phyloP scores from a whole-genome alignment of 2,113 vertebrate species.

The Melanocharis versteri region DNA sequence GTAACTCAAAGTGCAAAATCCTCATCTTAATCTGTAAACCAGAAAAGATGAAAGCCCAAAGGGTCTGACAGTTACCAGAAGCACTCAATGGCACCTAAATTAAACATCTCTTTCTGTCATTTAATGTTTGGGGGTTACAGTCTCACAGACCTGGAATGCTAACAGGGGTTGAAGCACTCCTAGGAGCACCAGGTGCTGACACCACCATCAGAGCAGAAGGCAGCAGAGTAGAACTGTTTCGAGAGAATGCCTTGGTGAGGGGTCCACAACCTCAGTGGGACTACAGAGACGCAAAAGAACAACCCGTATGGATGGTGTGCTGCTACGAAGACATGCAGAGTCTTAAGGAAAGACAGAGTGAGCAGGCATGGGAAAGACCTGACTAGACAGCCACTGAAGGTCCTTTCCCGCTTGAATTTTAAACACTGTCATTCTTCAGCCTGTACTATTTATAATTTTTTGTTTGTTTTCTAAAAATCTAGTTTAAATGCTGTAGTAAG shows the following conservation, averaged over 20 bases:
- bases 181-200: neutral
- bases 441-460: neutral
- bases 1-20: neutral
- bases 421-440: neutral
- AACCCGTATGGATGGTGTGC: rapidly evolving
- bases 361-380: neutral
- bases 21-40: neutral
- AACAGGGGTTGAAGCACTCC: neutral
- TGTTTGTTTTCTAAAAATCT: neutral
- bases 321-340: rapidly evolving
- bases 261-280: neutral
- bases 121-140: neutral
- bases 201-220: neutral
- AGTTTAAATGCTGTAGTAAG: neutral
- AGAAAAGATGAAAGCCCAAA: neutral
- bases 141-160: neutral
- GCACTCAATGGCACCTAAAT: neutral
- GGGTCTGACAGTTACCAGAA: neutral
- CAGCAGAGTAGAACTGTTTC: neutral
- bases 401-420: neutral
- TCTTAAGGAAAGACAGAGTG: neutral
- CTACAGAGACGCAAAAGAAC: neutral
- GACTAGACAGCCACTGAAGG: neutral
- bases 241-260: neutral
- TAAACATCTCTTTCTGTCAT: neutral